These are phyloP conservation scores for Notiomystis cincta DNA, from an alignment of 2,113 vertebrate genomes.

Conservation along the genomic window DNA sequence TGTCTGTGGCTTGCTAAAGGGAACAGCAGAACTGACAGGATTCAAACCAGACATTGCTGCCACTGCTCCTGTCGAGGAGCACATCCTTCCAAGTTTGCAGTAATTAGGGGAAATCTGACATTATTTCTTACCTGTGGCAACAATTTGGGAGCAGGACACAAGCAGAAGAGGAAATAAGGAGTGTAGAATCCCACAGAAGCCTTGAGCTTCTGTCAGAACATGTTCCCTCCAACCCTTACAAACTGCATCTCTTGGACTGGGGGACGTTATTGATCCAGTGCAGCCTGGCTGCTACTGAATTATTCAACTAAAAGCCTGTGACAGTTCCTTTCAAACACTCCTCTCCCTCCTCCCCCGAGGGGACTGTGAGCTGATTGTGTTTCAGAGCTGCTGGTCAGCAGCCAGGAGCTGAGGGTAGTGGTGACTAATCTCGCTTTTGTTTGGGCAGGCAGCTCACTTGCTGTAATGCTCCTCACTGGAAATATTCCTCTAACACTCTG, in stretches of 20 bases:
- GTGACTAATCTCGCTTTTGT: background rate
- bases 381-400: background rate
- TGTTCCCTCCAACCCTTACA: background rate
- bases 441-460: background rate
- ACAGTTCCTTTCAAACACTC: background rate
- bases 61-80: accelerated
- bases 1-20: background rate
- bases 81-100: background rate
- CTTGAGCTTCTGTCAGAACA: background rate
- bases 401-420: background rate
- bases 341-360: background rate
- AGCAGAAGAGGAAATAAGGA: background rate
- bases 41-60: background rate
- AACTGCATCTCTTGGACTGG: background rate
- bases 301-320: background rate
- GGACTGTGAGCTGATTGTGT: background rate
- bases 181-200: background rate
- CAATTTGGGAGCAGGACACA: background rate
- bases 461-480: background rate
- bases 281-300: background rate
- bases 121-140: background rate
- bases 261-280: background rate
- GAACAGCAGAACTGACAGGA: background rate
- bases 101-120: background rate
- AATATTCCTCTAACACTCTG: background rate